phyloP scores from a whole-genome alignment of 2,888 invertebrate species.

The Oeneis ivallda region DNA sequence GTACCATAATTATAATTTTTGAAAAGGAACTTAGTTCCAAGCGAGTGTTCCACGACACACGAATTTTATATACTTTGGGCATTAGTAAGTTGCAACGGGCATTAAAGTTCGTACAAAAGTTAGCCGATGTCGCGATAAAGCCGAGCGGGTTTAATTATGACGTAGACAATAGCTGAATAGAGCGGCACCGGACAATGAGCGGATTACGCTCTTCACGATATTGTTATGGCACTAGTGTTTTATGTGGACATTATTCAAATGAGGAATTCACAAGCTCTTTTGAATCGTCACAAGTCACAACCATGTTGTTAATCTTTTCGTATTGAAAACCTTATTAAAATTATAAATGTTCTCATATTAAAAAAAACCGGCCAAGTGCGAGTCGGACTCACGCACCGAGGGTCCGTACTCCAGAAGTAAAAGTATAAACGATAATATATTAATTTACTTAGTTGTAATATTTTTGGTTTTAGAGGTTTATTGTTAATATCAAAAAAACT shows the following conservation, averaged over 20 bases:
- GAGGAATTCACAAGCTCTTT: constrained; percentile 2
- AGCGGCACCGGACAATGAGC: constrained; percentile 34
- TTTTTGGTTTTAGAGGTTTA: too few species aligned
- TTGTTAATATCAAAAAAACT: too few species aligned
- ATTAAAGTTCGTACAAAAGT: constrained; percentile 24
- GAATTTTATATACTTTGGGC: neutral
- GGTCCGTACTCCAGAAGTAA: too few species aligned
- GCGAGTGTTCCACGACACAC: too few species aligned
- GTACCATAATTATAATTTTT: too few species aligned
- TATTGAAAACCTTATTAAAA: too few species aligned
- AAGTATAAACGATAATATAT: too few species aligned
- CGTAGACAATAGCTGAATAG: constrained; percentile 36
- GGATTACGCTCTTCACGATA: constrained; percentile 34
- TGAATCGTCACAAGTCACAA: neutral
- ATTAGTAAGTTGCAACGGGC: constrained; percentile 1
- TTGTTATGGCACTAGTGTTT: constrained; percentile 22
- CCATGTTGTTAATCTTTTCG: neutral
- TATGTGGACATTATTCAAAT: constrained; percentile 17
- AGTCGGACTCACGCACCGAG: too few species aligned
- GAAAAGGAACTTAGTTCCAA: too few species aligned
- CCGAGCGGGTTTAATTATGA: constrained; percentile 37
- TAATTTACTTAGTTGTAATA: too few species aligned
- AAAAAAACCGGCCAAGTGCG: too few species aligned
- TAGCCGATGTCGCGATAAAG: constrained; percentile 32
- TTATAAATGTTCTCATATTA: neutral